Base-by-base conservation (phyloP, 2,888 invertebrate genomes). In the Drosophila stalkeri region DNA sequence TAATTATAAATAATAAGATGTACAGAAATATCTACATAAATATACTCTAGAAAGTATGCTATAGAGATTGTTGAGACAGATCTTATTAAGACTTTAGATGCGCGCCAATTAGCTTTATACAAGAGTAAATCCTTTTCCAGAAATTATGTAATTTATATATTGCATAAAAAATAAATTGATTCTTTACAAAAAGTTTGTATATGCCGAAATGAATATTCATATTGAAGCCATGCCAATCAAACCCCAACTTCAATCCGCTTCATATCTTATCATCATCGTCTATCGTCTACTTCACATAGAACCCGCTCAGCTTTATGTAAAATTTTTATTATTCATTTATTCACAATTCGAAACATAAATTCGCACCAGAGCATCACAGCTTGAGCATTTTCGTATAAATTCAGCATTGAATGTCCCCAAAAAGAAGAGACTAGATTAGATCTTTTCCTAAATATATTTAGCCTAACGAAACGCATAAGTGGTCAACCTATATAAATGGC, bases 21-120 rank as follows among this genome's bases (percentile, higher is more conserved):
- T 6, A 12, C 44, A 14, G 7, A n/a, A 1, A 2, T 16, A 12
- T 44, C 7, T 11, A 47, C 12, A 2, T 16, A 14, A 20, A 3
- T 11, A 14, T 11, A 37, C 75, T 72, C 75, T 51, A 43, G 59
- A 75, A 75, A 75, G 75, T 75, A 75, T 75, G 75, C 75, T 76
- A 75, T 35, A 41, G 12, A 31, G 55, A 41, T 18, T 11, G 9
- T 3, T 18, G n/a, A 18, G 18, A 3, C 11, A n/a, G 3, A n/a
- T 2, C 39, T n/a, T n/a, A 11, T 27, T 16, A 8, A 27, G 2
- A 9, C 16, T 23, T 16, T 1, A 31, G 1, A 23, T 27, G 0
- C 16, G 1, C 47, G 2, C 8, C 3, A 7, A 8, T 9, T 27
- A 27, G 1, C 14, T 14, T 2, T 14, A 54, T 39, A 18, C 5